Evolutionary conservation across 2,888 invertebrate genomes (phyloP).

Genomic region (Drosophila sordidapex): DNA sequence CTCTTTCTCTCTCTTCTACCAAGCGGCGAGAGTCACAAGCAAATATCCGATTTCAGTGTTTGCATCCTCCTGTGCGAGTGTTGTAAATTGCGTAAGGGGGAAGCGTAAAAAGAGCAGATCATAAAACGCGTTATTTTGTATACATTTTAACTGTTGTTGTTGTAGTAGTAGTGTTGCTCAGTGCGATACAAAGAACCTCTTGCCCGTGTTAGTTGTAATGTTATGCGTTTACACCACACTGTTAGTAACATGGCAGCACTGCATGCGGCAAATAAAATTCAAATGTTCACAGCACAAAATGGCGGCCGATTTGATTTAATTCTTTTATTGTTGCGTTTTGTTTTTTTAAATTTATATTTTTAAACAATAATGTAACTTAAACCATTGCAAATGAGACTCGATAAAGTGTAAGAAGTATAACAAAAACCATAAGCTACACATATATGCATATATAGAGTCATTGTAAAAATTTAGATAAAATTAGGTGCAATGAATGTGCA

Average conservation of each 20-base stretch:
- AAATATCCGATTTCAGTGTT: slow-evolving; percentile 88
- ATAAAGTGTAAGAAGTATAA: slow-evolving; percentile 35
- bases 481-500: slow-evolving; percentile 67
- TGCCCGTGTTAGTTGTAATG: slow-evolving; percentile 38
- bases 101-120: slow-evolving; percentile 71
- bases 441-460: slow-evolving; percentile 17
- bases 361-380: slow-evolving; percentile 32
- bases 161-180: slow-evolving; percentile 21
- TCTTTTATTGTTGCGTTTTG: slow-evolving; percentile 51
- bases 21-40: slow-evolving; percentile 88
- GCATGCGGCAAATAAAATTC: slow-evolving; percentile 18
- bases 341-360: slow-evolving; percentile 20
- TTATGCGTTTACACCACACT: slow-evolving; percentile 47
- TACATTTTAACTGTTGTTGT: slow-evolving; percentile 49
- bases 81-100: slow-evolving; percentile 40
- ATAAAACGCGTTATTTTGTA: slow-evolving; percentile 72
- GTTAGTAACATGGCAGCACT: slow-evolving; percentile 55
- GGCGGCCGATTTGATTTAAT: slow-evolving; percentile 20
- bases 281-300: slow-evolving; percentile 33
- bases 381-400: slow-evolving; percentile 61
- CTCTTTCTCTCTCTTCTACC: slow-evolving; percentile 78
- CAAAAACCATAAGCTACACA: slow-evolving; percentile 37
- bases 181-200: slow-evolving; percentile 30
- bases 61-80: slow-evolving; percentile 87
- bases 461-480: slow-evolving; percentile 42